Conservation (phyloP, 2,113 vertebrate genomes). For the Petrocephalus microphthalmus region DNA sequence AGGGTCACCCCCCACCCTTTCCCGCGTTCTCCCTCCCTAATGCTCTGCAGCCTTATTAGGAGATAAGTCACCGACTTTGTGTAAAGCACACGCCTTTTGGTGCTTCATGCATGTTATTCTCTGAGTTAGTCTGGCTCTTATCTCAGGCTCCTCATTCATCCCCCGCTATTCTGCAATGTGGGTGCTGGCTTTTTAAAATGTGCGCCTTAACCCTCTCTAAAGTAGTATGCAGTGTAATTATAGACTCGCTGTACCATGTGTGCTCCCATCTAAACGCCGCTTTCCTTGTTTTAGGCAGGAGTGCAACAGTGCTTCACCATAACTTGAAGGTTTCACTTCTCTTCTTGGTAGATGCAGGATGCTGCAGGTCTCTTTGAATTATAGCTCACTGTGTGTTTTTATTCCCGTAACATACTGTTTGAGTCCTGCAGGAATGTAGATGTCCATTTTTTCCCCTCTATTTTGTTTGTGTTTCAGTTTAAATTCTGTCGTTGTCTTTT, state of each 20-base stretch:
- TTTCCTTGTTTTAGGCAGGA: not conserved
- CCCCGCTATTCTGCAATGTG: not conserved
- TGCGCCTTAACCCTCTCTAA: not conserved
- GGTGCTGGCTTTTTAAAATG: not conserved
- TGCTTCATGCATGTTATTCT: not conserved
- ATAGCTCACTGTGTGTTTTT: not conserved
- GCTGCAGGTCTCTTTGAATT: not conserved
- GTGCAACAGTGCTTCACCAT: not conserved
- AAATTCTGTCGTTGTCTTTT: not conserved
- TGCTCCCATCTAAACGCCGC: not conserved
- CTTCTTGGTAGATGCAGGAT: not conserved
- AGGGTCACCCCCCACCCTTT: not conserved
- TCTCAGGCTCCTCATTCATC: not conserved
- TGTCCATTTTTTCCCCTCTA: not conserved
- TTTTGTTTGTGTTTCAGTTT: not conserved
- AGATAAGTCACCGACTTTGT: not conserved
- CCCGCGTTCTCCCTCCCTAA: not conserved
- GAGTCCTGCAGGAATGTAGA: not conserved
- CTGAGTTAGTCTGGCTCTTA: not conserved
- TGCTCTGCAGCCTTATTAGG: conserved; percentile 14
- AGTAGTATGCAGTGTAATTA: not conserved
- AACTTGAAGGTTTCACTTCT: not conserved
- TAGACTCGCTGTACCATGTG: not conserved
- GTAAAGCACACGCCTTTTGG: not conserved
- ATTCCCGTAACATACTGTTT: not conserved